Conservation (phyloP, 2,113 vertebrate species). For the Chunga burmeisteri region DNA sequence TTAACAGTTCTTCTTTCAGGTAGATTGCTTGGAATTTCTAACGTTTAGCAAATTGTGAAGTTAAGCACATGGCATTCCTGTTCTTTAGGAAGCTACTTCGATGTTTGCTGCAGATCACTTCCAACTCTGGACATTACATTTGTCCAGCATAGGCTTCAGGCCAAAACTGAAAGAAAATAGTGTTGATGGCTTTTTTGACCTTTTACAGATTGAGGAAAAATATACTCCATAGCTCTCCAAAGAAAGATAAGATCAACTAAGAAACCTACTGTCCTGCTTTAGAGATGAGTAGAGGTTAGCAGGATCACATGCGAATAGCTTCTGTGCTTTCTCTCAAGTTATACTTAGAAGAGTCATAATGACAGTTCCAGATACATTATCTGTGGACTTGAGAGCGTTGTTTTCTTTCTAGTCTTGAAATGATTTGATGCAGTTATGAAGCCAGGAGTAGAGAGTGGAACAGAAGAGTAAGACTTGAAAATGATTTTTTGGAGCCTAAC, state of each 20-base stretch:
- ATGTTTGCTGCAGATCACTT: neutral
- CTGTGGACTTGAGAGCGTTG: neutral
- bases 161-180: neutral
- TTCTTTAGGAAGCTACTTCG: neutral
- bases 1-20: neutral
- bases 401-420: neutral
- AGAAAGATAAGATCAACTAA: conserved; percentile 1
- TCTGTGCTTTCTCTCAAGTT: neutral
- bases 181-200: neutral
- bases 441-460: neutral
- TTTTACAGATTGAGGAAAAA: neutral
- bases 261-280: neutral
- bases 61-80: neutral
- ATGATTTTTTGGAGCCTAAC: neutral
- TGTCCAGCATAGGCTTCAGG: neutral
- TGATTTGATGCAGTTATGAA: neutral
- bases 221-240: neutral
- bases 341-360: neutral
- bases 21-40: neutral
- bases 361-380: neutral
- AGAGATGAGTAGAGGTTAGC: neutral
- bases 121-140: neutral
- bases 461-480: neutral
- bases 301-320: neutral
- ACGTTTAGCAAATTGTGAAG: neutral